Conservation (phyloP, 2,113 vertebrate genomes). For the Phaethornis superciliosus region DNA sequence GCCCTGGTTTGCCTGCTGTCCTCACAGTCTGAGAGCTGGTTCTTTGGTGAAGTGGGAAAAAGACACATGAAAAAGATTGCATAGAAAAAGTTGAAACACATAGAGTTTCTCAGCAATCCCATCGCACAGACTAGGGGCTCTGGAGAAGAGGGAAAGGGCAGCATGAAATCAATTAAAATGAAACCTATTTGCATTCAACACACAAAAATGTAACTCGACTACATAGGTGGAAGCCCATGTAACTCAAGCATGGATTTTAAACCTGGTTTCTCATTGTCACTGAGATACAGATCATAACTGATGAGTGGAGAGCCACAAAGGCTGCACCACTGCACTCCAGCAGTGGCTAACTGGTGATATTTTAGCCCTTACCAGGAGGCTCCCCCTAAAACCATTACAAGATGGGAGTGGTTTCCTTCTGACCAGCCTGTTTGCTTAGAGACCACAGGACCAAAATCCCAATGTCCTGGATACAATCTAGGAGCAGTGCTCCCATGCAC, state of each 20-base stretch:
- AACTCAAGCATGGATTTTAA: not conserved
- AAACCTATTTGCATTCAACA: not conserved
- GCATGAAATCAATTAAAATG: not conserved
- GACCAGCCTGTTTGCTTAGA: not conserved
- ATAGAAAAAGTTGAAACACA: not conserved
- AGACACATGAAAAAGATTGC: not conserved
- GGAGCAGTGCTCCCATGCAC: rapidly evolving
- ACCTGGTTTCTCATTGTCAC: not conserved
- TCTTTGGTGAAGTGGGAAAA: not conserved
- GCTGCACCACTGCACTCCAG: not conserved
- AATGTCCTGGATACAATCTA: too few relatives aligned
- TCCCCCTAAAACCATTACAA: not conserved
- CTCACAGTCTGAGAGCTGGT: not conserved
- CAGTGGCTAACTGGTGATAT: not conserved
- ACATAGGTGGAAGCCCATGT: not conserved
- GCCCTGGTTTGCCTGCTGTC: not conserved
- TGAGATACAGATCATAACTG: not conserved
- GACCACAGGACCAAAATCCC: not conserved
- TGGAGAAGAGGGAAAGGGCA: not conserved
- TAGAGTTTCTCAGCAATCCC: not conserved
- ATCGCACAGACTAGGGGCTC: not conserved
- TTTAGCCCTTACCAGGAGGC: not conserved
- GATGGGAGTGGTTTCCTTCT: rapidly evolving
- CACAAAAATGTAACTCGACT: not conserved
- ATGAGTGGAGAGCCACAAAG: not conserved